Evolutionary conservation across 2,113 vertebrate species (phyloP), one percentile per base, ranked within the genome.

Genomic region (Elephas maximus): DNA sequence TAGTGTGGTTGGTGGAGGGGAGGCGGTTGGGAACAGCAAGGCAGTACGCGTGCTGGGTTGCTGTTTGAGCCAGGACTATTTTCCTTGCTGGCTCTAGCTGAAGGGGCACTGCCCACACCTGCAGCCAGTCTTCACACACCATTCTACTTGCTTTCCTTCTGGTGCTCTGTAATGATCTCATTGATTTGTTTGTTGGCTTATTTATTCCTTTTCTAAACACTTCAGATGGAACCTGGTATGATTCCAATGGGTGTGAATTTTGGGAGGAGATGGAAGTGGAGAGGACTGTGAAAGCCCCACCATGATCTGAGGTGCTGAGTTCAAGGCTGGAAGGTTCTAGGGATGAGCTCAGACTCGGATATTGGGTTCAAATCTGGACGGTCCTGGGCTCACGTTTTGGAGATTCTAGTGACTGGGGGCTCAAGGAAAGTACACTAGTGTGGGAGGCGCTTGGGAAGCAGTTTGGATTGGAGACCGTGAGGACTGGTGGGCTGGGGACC

Each of bases 131-230:
- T 84, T 9, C 4, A 26, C 21, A n/a, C 48, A 17, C 20, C 65
- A 14, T 41, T 57, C 18, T 21, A 2, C 30, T 74, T 73, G 69
- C 45, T 96, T n/a, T 28, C 62, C 80, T 86, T 12, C 7, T 21
- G 8, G 28, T 44, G 44, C 45, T 33, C 69, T 33, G n/a, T 21
- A 65, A 71, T n/a, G 63, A 71, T 30, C 69, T 85, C 90, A 48
- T 82, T 91, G 73, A 74, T 90, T 81, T 63, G 17, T 37, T 79
- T 53, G 7, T 73, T 78, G 53, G 2, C 48, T 33, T 79, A 28
- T 45, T 69, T 90, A n/a, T 73, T 89, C 48, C 57, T 87, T 71
- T 63, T 69, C 91, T 30, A 88, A 69, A 67, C 33, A 57, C 73
- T 85, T 91, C 69, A 41, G 48, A 53, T 33, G 44, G 37, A 65